A percentile compares a stretch with the other conserved stretches of the same genome.
Conservation (phyloP, 1,140 invertebrate genomes). For the Tribolium madens region DNA sequence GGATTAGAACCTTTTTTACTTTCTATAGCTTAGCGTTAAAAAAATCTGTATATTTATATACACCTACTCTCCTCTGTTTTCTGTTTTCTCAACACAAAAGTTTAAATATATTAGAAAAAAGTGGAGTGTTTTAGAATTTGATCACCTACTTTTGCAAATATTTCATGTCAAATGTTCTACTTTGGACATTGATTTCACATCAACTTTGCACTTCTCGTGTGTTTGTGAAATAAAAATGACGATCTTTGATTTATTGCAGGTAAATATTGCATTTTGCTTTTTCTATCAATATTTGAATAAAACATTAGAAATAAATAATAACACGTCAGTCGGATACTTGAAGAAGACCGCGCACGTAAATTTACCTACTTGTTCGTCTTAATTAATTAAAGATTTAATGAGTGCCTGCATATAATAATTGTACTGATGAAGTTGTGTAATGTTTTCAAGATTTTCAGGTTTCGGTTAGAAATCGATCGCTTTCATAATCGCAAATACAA, state of each 20-base stretch:
- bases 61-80: too few relatives aligned
- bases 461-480: constrained; percentile 11
- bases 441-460: constrained; percentile 39
- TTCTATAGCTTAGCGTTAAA: too few relatives aligned
- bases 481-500: not conserved
- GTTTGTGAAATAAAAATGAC: not conserved
- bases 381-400: constrained; percentile 53
- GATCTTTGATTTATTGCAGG: not conserved
- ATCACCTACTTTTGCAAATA: too few relatives aligned
- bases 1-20: too few relatives aligned
- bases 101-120: too few relatives aligned
- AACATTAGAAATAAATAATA: constrained; percentile 37
- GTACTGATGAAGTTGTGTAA: constrained; percentile 3
- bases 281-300: constrained; percentile 14
- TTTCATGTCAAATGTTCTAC: too few relatives aligned
- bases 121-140: too few relatives aligned
- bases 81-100: too few relatives aligned
- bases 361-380: constrained; percentile 26
- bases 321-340: not conserved
- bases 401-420: constrained; percentile 14
- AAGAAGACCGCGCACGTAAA: constrained; percentile 8
- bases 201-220: too few relatives aligned
- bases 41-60: too few relatives aligned
- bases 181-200: too few relatives aligned
- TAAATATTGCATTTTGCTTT: not conserved